Conservation (phyloP, 2,888 invertebrate genomes). For the Callosobruchus maculatus region DNA sequence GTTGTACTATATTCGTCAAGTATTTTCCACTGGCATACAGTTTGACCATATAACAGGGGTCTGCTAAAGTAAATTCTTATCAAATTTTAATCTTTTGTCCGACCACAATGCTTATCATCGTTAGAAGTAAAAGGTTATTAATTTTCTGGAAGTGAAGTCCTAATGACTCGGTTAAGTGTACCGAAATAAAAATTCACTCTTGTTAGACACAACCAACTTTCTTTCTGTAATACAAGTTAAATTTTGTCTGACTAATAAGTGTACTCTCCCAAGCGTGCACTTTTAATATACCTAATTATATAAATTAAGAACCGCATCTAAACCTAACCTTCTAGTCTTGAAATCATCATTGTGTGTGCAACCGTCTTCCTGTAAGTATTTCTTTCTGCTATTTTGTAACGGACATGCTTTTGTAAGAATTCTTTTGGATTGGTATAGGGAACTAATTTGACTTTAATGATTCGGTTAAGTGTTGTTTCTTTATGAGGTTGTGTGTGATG, state of each 20-base stretch:
- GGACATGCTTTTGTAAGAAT: background rate
- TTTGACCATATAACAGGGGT: too few relatives aligned
- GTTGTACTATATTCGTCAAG: too few relatives aligned
- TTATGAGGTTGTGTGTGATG: background rate
- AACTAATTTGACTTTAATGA: background rate
- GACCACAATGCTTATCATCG: too few relatives aligned
- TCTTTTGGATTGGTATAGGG: background rate
- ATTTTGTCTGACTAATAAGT: background rate
- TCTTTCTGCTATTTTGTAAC: background rate
- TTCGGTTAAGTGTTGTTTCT: background rate
- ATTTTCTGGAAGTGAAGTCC: background rate
- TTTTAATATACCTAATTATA: constrained; percentile 4
- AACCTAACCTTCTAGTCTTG: background rate
- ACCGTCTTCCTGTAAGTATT: background rate
- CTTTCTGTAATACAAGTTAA: background rate
- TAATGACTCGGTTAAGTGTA: background rate
- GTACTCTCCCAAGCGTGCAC: constrained; percentile 7
- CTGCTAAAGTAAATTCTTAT: too few relatives aligned
- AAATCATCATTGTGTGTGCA: background rate
- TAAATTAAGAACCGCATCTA: background rate
- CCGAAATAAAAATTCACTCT: background rate
- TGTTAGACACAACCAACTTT: background rate
- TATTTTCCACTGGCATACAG: too few relatives aligned
- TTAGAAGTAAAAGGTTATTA: too few relatives aligned
- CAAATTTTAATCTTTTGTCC: too few relatives aligned